Base-by-base conservation (phyloP, 1,140 invertebrate species). In the Hormaphis cornu region DNA sequence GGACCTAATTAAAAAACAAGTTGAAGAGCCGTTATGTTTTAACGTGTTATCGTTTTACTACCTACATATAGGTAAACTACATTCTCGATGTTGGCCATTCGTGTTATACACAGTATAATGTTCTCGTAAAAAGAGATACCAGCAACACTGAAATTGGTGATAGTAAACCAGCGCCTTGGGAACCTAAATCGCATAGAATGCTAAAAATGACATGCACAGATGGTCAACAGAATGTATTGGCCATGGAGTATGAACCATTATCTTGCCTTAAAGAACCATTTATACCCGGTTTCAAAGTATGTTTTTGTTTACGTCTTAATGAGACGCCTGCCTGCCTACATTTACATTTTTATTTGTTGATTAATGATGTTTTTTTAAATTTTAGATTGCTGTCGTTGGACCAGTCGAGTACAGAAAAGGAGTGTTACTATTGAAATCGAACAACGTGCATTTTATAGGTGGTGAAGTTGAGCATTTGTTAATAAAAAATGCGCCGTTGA, bases 171-270 rank as follows among this genome's bases (percentile, higher is more conserved):
- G 61, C 71, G 40, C 59, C 70, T 54, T 80, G 78, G 78, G 79
- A 82, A 69, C 78, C 80, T 12, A 73, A 71, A 33, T 24, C 35
- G 22, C 58, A 52, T 20, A 48, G 71, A 71, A 75, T 87, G 89
- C 83, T 80, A 70, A 84, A 87, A 76, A 76, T 92, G 40, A 83
- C 81, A 54, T 77, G 92, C 63, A 91, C 89, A 22, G 90, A 93
- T 82, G 90, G 90, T 14, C 79, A 82, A 2, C 85, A 86, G 74
- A 79, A 84, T 72, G 74, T 92, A 28, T 78, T 80, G 66, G 90
- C 82, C 1, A 86, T 92, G 76, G 90, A 93, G 77, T 87, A 89
- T 74, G 82, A 80, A 73, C 80, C 83, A 0, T 85, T 91, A 73
- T 75, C 78, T 56, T 78, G 80, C 70, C 77, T 91, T 10, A 83